Evolutionary conservation across 2,113 vertebrate genomes (phyloP).

Genomic region (Lagenorhynchus albirostris): DNA sequence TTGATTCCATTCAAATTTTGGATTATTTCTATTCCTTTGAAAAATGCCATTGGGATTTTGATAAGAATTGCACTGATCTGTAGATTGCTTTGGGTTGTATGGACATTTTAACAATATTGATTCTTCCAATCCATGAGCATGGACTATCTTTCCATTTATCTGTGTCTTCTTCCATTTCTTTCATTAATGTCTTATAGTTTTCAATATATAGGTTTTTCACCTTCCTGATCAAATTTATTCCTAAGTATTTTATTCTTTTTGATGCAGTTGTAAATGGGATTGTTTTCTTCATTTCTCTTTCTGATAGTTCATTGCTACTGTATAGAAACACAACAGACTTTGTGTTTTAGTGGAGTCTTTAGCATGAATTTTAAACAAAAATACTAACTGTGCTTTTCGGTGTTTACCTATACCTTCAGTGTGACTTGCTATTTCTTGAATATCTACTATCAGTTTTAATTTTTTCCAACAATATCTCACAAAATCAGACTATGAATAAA

Average conservation of each 20-base stretch:
- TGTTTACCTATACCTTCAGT: not conserved
- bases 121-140: not conserved
- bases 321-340: not conserved
- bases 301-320: not conserved
- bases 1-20: not conserved
- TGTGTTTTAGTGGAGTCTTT: not conserved
- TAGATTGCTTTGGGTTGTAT: not conserved
- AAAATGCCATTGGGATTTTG: not conserved
- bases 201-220: not conserved
- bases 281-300: not conserved
- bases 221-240: not conserved
- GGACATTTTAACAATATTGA: not conserved
- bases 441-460: not conserved
- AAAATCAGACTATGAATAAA: not conserved
- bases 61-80: not conserved
- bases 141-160: not conserved
- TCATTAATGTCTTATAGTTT: not conserved
- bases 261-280: not conserved
- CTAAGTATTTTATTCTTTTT: not conserved
- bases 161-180: not conserved
- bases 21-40: not conserved
- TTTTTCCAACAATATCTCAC: not conserved
- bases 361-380: slow-evolving; percentile 20
- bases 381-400: not conserved
- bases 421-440: not conserved